Base-by-base conservation (phyloP, 2,113 vertebrate species). In the Lasiurus cinereus region DNA sequence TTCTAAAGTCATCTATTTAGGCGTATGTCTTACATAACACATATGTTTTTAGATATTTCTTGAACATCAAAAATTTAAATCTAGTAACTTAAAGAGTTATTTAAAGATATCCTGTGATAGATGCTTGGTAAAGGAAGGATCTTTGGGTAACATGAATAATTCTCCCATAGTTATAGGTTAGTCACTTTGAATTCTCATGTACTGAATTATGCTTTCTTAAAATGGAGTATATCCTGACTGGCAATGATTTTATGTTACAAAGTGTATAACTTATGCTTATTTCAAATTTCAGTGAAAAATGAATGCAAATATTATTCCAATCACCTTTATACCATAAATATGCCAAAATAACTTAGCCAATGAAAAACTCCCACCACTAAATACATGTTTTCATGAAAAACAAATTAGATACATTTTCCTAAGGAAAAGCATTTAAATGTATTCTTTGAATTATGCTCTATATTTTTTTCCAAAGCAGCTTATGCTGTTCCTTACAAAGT, bases 241-340 rank as follows among this genome's bases (percentile, higher is more conserved):
- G 90, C 92, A 97, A 95, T 72, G 73, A 85, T 95, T 95, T 95
- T 95, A 70, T 97, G 69, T 93, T 97, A 87, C 87, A 85, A 93
- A 97, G 94, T 94, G 56, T 96, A 46, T 95, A 95, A 95, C 87
- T 96, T 94, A 91, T 84, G 90, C 69, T 90, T 96, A 91, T 59
- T 93, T 97, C 77, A 92, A 85, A 96, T 97, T 97, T 96, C 69
- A 96, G 50, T 86, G 62, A 67, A 93, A 97, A 97, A 97, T 95
- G 59, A 96, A 97, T 97, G 93, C 94, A 96, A 96, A 97, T 92
- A 94, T 96, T 95, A 97, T 96, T 97, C 97, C 91, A 96, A 96
- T 97, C 96, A 97, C 96, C 96, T 97, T 97, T 97, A 94, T 31
- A 79, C 48, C 69, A 96, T 97, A 97, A 96, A 96, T 97, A 96